These are phyloP conservation scores for Forbesichthys agassizii DNA, from an alignment of 2,113 vertebrate genomes.

Conservation along the genomic window DNA sequence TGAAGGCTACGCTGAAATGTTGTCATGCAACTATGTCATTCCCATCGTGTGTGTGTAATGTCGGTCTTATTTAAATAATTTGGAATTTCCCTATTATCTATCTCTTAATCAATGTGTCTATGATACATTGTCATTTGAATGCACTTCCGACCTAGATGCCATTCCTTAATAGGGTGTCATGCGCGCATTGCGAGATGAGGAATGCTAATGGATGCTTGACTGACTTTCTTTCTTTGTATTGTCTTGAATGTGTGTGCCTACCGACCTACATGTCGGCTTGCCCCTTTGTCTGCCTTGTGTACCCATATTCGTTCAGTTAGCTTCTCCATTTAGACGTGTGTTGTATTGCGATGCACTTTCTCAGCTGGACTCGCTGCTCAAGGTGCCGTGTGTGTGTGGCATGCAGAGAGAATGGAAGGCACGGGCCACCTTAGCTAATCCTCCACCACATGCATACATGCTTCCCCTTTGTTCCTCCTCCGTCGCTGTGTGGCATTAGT, in stretches of 20 bases:
- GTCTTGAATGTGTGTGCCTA: not conserved
- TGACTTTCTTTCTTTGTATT: not conserved
- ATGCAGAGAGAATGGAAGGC: slow-evolving; percentile 64
- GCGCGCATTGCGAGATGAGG: too few species aligned
- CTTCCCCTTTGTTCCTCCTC: not conserved
- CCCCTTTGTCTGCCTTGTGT: not conserved
- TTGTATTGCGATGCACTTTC: slow-evolving; percentile 45
- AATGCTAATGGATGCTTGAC: slow-evolving; percentile 4
- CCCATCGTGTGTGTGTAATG: too few species aligned
- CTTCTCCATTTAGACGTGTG: slow-evolving; percentile 5
- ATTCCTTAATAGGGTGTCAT: too few species aligned
- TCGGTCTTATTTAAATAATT: slow-evolving; percentile 39
- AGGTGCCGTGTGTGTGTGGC: slow-evolving; percentile 48
- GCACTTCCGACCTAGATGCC: not conserved
- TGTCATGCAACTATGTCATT: too few species aligned
- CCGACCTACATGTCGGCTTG: not conserved
- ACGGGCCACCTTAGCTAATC: slow-evolving; percentile 65
- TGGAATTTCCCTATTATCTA: slow-evolving; percentile 51
- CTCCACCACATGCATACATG: slow-evolving; percentile 11
- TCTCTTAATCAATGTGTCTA: not conserved
- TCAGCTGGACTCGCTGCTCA: slow-evolving; percentile 54
- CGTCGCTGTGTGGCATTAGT: not conserved
- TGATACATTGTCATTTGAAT: not conserved
- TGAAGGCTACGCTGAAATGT: not conserved
- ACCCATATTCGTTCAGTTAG: not conserved